Percentiles rank a stretch among this genome's conserved stretches.
Conservation (phyloP, 2,888 invertebrate species). For the Onchidella celtica region DNA sequence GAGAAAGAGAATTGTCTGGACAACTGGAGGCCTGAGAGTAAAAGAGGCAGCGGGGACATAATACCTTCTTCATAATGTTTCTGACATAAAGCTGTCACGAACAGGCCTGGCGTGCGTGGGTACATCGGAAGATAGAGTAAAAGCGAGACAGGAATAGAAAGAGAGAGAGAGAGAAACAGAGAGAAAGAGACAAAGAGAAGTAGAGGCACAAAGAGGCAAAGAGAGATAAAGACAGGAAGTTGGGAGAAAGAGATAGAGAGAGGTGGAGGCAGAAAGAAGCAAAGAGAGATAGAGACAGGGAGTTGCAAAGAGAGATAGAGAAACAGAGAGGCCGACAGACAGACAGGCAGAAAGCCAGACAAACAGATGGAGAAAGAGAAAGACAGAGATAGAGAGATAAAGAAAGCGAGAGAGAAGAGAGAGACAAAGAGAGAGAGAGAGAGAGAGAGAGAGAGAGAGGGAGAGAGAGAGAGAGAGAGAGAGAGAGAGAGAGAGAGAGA, state of each 20-base stretch:
- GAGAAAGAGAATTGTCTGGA: too few relatives aligned
- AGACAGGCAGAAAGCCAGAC: too few relatives aligned
- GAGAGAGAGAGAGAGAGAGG: too few relatives aligned
- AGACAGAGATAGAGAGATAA: too few relatives aligned
- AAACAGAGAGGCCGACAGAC: not conserved
- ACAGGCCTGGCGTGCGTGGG: not conserved
- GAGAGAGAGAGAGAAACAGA: constrained; percentile 5
- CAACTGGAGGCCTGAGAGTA: too few relatives aligned
- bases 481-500: constrained; percentile 5
- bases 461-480: not conserved
- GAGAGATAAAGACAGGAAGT: not conserved
- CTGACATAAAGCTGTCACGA: too few relatives aligned
- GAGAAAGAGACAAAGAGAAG: not conserved
- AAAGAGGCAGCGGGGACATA: too few relatives aligned
- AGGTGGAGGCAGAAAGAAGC: not conserved
- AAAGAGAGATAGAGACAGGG: not conserved
- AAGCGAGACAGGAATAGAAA: not conserved
- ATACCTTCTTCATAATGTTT: too few relatives aligned
- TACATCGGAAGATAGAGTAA: not conserved
- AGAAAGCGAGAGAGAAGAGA: too few relatives aligned
- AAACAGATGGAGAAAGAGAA: too few relatives aligned
- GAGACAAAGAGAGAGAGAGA: too few relatives aligned
- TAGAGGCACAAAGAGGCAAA: not conserved
- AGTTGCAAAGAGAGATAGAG: not conserved
- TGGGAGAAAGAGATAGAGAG: not conserved